Evolutionary conservation across 2,888 invertebrate species (phyloP), one percentile per base, ranked within the genome.

Genomic region (Lasius platythorax): DNA sequence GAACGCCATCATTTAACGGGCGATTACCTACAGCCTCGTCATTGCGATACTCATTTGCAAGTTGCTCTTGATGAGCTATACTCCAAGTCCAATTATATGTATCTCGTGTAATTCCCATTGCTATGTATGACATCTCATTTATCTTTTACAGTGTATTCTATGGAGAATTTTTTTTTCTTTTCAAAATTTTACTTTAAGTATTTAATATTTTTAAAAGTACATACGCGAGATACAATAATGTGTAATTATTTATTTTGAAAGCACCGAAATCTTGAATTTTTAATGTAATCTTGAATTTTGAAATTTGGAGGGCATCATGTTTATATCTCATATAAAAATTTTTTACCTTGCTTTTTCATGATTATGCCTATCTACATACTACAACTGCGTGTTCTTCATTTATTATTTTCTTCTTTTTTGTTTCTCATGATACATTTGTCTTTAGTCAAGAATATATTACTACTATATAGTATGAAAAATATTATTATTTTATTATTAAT

Each of bases 1-100:
- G 85, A 87, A 84, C 90, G 85, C 84, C 76, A 87, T 89, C 89
- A 82, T 89, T 89, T 90, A 88, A 88, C 85, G 83, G 86, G 79
- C 87, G 85, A 67, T 85, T 85, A 90, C 79, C 68, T 23, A 5
- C 79, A 37, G 79, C 79, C 11, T 61, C 70, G 61, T 79, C 79
- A 70, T 79, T 33, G 46, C 70, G 70, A 61, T 79, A n/a, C 46
- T 61, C 70, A 79, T 79, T 79, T 70, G 70, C 79, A 61, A 70
- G 37, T 43, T 43, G 68, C 43, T 43, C 23, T 18, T 58, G 79
- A 68, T 58, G 58, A 70, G 56, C 33, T 46, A 15, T 15, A 68
- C 12, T 40, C 2, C n/a, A 12, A 46, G 33, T 70, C 61, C 18
- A 46, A 61, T 68, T 50, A 50, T 53, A 53, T 6, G 4, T 53